These are phyloP conservation scores for Dryococelus australis DNA, from an alignment of 2,888 invertebrate genomes.

Conservation along the genomic window DNA sequence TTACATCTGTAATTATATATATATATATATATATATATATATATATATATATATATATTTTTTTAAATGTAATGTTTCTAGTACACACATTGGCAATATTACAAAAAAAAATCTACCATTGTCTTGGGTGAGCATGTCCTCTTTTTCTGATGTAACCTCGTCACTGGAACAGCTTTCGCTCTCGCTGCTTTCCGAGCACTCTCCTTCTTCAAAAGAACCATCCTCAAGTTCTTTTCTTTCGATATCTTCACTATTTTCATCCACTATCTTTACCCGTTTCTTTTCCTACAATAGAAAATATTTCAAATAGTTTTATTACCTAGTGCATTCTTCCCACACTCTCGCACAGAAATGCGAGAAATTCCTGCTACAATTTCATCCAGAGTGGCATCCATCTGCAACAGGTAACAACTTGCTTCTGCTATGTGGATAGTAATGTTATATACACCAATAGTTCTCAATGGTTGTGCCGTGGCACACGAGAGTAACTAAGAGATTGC, in stretches of 20 bases:
- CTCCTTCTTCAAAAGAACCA: conserved; percentile 50
- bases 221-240: conserved; percentile 34
- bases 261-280: conserved; percentile 50
- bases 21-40: too few species aligned
- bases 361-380: conserved; percentile 57
- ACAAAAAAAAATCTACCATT: not conserved
- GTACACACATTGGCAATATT: not conserved
- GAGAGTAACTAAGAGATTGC: too few species aligned
- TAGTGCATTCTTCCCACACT: conserved; percentile 62
- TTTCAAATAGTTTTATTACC: conserved; percentile 56
- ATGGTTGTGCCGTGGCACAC: too few species aligned
- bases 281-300: conserved; percentile 46
- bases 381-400: conserved; percentile 49
- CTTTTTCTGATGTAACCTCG: not conserved
- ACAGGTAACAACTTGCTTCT: conserved; percentile 29
- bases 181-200: conserved; percentile 54
- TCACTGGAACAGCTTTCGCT: conserved; percentile 69
- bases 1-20: not conserved
- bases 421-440: not conserved
- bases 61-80: not conserved
- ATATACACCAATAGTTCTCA: too few species aligned
- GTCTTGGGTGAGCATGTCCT: conserved; percentile 9
- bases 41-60: too few species aligned
- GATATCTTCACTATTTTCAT: conserved; percentile 44
- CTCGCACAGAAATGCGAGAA: conserved; percentile 60